phyloP scores from a whole-genome alignment of 2,888 invertebrate species.

The Habroteleia sp. region DNA sequence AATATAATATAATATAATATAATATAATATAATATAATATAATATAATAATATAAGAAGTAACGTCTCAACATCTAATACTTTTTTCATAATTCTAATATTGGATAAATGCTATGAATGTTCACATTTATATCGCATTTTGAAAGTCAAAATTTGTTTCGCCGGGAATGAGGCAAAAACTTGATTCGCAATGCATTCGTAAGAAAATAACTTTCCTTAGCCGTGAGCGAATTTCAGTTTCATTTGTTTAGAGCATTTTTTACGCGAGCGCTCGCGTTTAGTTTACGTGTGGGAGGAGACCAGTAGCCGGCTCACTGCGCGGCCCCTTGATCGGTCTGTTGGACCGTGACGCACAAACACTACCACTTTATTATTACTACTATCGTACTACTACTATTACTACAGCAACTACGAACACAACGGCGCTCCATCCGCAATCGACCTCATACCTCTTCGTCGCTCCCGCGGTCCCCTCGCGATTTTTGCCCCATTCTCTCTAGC shows the following conservation, averaged over 20 bases:
- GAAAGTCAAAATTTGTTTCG: no score
- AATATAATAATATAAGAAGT: no score
- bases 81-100: no score
- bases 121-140: no score
- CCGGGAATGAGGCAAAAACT: constrained; percentile 19
- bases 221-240: constrained; percentile 50
- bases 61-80: no score
- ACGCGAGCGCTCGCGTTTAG: constrained; percentile 46
- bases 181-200: constrained; percentile 14
- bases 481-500: constrained; percentile 32
- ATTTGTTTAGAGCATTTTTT: constrained; percentile 47
- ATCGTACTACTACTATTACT: constrained; percentile 60
- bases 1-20: no score
- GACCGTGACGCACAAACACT: constrained; percentile 79
- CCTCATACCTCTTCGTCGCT: constrained; percentile 44
- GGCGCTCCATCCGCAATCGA: constrained; percentile 20
- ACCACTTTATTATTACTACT: constrained; percentile 79
- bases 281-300: constrained; percentile 77
- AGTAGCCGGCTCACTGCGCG: constrained; percentile 76
- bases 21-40: no score
- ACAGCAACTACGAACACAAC: constrained; percentile 48
- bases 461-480: constrained; percentile 32
- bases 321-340: constrained; percentile 79
- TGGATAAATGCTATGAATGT: no score
- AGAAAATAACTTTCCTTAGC: constrained; percentile 47